Percentiles rank a stretch among this genome's conserved stretches.
Conservation (phyloP, 2,888 invertebrate genomes). For the Mayetiola destructor region DNA sequence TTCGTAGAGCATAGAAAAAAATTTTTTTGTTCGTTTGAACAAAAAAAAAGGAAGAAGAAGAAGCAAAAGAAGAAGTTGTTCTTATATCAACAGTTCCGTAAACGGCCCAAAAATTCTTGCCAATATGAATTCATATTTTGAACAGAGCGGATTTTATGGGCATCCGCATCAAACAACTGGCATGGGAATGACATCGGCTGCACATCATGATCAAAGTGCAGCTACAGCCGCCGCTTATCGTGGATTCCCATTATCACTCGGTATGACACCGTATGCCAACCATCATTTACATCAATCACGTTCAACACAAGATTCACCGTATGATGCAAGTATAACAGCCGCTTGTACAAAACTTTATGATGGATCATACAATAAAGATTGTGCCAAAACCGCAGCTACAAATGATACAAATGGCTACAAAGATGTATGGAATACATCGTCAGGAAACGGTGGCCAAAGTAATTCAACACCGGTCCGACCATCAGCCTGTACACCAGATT, state of each 20-base stretch:
- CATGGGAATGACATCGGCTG: slow-evolving; percentile 47
- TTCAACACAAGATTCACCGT: slow-evolving; percentile 79
- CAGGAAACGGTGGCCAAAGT: slow-evolving; percentile 28
- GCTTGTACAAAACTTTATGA: slow-evolving; percentile 56
- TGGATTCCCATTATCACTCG: slow-evolving; percentile 73
- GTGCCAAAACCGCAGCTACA: slow-evolving; percentile 46
- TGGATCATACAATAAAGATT: slow-evolving; percentile 52
- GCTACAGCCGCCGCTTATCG: slow-evolving; percentile 51
- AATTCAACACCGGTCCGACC: slow-evolving; percentile 53
- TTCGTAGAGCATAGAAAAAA: neutral
- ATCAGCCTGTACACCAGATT: slow-evolving; percentile 80
- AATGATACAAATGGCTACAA: slow-evolving; percentile 42
- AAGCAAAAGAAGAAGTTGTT: neutral
- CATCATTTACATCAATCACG: slow-evolving; percentile 56
- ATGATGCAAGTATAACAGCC: slow-evolving; percentile 78
- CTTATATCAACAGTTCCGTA: slow-evolving; percentile 19
- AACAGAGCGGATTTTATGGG: slow-evolving; percentile 91
- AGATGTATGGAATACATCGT: slow-evolving; percentile 46
- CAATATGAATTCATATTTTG: slow-evolving; percentile 88
- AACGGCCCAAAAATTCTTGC: slow-evolving; percentile 15
- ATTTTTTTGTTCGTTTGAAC: neutral
- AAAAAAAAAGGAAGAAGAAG: slow-evolving; percentile 19
- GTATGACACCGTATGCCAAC: slow-evolving; percentile 74
- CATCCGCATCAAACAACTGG: slow-evolving; percentile 71
- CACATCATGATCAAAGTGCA: slow-evolving; percentile 56